Conservation (phyloP, 2,113 vertebrate species). For the Plecotus auritus region DNA sequence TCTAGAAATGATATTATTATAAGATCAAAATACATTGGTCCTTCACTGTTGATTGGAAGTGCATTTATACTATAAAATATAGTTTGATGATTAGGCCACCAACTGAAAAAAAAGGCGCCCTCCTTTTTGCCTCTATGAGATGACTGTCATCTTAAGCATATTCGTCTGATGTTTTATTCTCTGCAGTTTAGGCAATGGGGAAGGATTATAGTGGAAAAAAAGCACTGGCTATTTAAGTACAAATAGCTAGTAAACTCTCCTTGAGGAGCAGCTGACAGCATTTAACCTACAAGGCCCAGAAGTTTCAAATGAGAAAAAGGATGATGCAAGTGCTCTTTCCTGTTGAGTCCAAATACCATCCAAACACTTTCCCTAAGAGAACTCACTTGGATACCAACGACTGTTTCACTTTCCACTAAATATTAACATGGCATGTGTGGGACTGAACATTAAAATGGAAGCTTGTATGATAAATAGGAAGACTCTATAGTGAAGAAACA, state of each 20-base stretch:
- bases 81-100: not conserved
- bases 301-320: not conserved
- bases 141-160: accelerated
- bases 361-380: not conserved
- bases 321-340: not conserved
- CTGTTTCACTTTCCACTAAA: conserved; percentile 5
- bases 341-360: not conserved
- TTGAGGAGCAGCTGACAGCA: conserved; percentile 21
- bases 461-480: conserved; percentile 57
- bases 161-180: conserved; percentile 16
- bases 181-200: not conserved
- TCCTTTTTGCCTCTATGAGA: not conserved
- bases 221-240: not conserved
- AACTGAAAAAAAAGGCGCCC: not conserved
- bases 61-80: not conserved
- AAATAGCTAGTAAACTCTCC: not conserved
- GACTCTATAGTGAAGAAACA: not conserved
- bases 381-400: conserved; percentile 8
- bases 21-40: not conserved
- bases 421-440: conserved; percentile 22
- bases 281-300: conserved; percentile 12
- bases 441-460: conserved; percentile 37
- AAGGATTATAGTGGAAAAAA: not conserved
- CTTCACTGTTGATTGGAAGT: not conserved
- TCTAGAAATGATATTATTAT: not conserved